Percentiles rank a stretch among this genome's conserved stretches.
Evolutionary conservation across 2,797 vertebrate species (phyloP).

Genomic region (Manis crassicaudata): DNA sequence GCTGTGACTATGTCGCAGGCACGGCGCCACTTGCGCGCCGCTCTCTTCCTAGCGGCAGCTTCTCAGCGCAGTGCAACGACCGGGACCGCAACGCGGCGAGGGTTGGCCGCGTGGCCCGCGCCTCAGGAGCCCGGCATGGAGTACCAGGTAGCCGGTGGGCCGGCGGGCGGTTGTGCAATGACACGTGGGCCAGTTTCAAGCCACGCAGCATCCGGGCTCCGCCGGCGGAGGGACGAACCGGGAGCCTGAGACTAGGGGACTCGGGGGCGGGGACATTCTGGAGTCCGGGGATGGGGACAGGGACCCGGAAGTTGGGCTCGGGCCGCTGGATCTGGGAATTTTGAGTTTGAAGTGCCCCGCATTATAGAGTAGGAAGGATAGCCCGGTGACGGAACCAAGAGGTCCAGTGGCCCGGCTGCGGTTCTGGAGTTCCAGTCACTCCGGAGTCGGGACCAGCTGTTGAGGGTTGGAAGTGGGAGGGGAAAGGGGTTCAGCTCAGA

Average conservation of each 20-base stretch:
- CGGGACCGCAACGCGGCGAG: not conserved
- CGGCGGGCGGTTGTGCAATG: not conserved
- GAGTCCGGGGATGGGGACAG: not conserved
- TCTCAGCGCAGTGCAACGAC: not conserved
- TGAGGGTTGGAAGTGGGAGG: not conserved
- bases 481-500: not conserved
- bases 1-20: slow-evolving; percentile 50
- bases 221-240: not conserved
- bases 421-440: not conserved
- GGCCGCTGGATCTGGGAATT: not conserved
- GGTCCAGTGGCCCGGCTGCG: not conserved
- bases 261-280: not conserved
- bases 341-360: not conserved
- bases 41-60: slow-evolving; percentile 18
- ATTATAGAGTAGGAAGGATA: not conserved
- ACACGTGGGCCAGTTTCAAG: slow-evolving; percentile 59
- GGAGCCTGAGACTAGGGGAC: not conserved
- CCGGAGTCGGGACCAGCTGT: not conserved
- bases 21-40: not conserved
- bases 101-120: slow-evolving; percentile 69
- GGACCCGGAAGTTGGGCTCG: not conserved
- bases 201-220: not conserved
- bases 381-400: not conserved
- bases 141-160: slow-evolving; percentile 65
- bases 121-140: slow-evolving; percentile 72